A percentile compares a stretch with the other conserved stretches of the same genome.
These are phyloP conservation scores for Oncorhynchus nerka DNA, from an alignment of 2,113 vertebrate genomes.

Conservation along the genomic window DNA sequence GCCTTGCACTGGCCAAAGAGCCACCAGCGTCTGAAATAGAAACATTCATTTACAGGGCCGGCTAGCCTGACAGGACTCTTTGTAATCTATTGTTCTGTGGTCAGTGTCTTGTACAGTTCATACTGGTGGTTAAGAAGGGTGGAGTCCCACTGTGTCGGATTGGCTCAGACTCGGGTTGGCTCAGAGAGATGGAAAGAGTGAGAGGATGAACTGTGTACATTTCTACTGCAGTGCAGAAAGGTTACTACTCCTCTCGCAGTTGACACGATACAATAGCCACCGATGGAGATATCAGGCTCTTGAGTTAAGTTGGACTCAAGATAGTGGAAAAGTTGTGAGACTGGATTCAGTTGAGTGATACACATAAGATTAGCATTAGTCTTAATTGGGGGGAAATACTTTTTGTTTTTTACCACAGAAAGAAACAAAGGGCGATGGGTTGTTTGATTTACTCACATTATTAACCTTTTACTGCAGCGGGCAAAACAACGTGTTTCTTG, in stretches of 20 bases:
- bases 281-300: not conserved
- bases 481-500: too few species aligned
- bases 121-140: constrained; percentile 50
- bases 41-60: constrained; percentile 48
- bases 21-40: constrained; percentile 49
- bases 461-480: too few species aligned
- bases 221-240: not conserved
- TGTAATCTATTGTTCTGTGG: constrained; percentile 53
- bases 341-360: not conserved
- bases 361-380: not conserved
- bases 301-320: not conserved
- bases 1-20: constrained; percentile 15
- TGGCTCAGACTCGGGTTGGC: too few species aligned
- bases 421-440: not conserved
- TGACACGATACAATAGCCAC: not conserved
- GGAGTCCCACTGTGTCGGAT: constrained; percentile 31
- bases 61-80: constrained; percentile 37
- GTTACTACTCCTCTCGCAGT: not conserved
- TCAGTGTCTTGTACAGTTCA: constrained; percentile 42
- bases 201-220: not conserved
- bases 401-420: not conserved
- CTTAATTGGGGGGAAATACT: not conserved
- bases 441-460: not conserved
- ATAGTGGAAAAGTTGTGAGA: not conserved
- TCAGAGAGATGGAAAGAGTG: constrained; percentile 13